Conservation (phyloP, 2,888 invertebrate genomes). For the Noctua janthina region DNA sequence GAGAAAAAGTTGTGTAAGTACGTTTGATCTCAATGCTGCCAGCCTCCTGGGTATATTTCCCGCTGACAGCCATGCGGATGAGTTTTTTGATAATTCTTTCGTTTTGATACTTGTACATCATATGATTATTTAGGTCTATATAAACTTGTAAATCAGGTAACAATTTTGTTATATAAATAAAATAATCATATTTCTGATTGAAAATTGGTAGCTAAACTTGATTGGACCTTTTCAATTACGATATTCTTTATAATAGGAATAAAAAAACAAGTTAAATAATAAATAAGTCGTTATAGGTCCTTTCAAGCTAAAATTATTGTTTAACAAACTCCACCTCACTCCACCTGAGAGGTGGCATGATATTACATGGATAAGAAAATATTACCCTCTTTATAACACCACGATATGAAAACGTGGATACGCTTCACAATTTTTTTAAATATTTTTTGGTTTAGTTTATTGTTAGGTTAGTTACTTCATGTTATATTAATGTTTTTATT, state of each 20-base stretch:
- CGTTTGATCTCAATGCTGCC: not conserved
- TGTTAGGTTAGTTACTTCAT: not conserved
- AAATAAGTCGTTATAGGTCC: conserved; percentile 7
- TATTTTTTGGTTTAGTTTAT: too few relatives aligned
- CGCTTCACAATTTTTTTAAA: conserved; percentile 5
- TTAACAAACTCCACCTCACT: conserved; percentile 26
- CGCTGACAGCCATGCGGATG: too few relatives aligned
- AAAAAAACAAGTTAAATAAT: conserved; percentile 11
- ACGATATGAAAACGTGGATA: conserved; percentile 39
- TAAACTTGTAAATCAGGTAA: not conserved
- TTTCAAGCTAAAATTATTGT: conserved; percentile 42
- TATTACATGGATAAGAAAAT: conserved; percentile 50
- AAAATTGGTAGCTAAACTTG: not conserved
- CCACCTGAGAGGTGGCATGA: conserved; percentile 36
- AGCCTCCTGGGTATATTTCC: not conserved
- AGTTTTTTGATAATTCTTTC: not conserved
- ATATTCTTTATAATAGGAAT: not conserved
- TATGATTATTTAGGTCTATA: not conserved
- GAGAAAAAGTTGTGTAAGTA: not conserved
- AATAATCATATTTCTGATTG: not conserved
- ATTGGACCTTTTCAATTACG: not conserved
- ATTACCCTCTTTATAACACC: conserved; percentile 36
- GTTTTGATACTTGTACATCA: not conserved
- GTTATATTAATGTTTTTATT: not conserved
- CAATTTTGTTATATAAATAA: not conserved